Evolutionary conservation across 2,113 vertebrate genomes (phyloP), one percentile per base, ranked within the genome.

Genomic region (Mesitornis unicolor): DNA sequence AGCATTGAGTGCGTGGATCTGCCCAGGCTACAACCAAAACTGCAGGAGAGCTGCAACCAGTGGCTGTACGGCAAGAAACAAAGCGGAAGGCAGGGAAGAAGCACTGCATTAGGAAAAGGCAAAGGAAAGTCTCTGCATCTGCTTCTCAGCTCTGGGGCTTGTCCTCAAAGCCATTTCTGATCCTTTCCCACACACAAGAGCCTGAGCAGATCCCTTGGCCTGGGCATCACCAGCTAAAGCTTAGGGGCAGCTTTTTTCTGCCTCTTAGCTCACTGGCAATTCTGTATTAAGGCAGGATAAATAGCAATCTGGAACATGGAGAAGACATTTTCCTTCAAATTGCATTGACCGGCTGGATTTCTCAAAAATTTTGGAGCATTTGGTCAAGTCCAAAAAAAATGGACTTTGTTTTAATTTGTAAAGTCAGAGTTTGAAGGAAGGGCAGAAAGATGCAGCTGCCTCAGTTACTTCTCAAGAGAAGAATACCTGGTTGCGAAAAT

Each of bases 1-100:
- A 18, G 38, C 1, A 0, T 2, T 36, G 50, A 64, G 65, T 15
- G 16, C 0, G 0, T 16, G 71, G 50, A 21, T 42, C 54, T 26
- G 9, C 16, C 24, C 82, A 43, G n/a, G 53, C 3, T 26, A 16
- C 6, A 2, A 9, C 1, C 2, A 1, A 29, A 43, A 22, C 15
- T 2, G 1, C 9, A 76, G 48, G 18, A 64, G 1, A 16, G 20
- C 0, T 7, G 1, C 36, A 22, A 13, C 6, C n/a, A 16, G 48
- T 0, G 1, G 18, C 53, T 3, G 1, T 13, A 8, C 7, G n/a
- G 36, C 22, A 54, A 50, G 61, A 45, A 50, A 9, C 13, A 7
- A 8, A 60, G 53, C 0, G 0, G 33, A 31, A 53, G 33, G 19
- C 13, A n/a, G 47, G 42, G 51, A 77, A 26, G 67, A 16, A 64